Evolutionary conservation across 2,113 vertebrate species (phyloP).

Genomic region (Hipposideros armiger): DNA sequence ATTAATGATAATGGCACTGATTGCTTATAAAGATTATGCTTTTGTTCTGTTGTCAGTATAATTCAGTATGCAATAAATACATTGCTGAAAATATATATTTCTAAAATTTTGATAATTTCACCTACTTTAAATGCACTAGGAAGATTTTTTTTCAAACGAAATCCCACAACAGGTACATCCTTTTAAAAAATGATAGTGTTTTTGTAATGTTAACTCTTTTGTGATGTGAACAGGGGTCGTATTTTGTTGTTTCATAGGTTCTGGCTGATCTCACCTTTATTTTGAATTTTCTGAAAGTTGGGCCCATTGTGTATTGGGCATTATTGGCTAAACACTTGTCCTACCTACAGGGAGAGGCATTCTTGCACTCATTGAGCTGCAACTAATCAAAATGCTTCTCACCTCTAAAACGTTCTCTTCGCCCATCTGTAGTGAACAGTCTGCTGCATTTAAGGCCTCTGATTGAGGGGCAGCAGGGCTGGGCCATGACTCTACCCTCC

Average conservation of each 20-base stretch:
- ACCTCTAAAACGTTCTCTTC: background rate
- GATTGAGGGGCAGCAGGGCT: background rate
- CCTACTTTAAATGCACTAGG: background rate
- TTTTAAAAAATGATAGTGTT: constrained; percentile 6
- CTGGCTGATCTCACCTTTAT: background rate
- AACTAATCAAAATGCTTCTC: background rate
- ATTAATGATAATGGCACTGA: background rate
- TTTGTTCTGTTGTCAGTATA: background rate
- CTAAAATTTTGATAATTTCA: constrained; percentile 22
- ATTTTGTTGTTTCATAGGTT: background rate
- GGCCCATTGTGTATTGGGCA: background rate
- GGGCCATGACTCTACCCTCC: too few species aligned
- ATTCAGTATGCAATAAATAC: background rate
- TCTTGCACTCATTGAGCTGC: background rate
- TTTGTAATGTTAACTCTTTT: background rate
- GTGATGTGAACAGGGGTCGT: background rate
- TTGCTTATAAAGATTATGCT: background rate
- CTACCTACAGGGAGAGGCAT: background rate
- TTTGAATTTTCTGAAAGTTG: constrained; percentile 7
- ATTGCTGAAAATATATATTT: background rate
- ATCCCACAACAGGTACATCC: background rate
- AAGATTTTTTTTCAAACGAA: constrained; percentile 35
- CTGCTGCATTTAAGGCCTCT: background rate
- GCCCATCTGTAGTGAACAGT: too few species aligned
- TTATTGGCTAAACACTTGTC: background rate